Evolutionary conservation across 2,113 vertebrate species (phyloP).

Genomic region (Chaetodon trifascialis): DNA sequence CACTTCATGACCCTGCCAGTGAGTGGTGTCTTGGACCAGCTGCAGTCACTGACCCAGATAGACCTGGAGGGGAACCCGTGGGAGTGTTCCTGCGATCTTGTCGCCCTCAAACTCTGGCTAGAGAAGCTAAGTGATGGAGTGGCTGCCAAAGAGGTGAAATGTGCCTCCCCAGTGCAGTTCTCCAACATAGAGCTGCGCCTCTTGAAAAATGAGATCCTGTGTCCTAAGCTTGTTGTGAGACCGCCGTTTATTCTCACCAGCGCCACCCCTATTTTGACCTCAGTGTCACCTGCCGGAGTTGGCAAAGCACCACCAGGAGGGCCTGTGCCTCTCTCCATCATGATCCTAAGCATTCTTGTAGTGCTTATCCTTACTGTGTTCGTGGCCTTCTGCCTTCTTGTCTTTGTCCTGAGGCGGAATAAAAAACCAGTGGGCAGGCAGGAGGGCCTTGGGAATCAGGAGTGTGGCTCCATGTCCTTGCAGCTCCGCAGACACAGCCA

Average conservation of each 20-base stretch:
- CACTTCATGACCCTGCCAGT: slow-evolving; percentile 99
- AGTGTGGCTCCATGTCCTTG: slow-evolving; percentile 94
- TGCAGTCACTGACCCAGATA: slow-evolving; percentile 94
- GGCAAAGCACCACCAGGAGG: slow-evolving; percentile 93
- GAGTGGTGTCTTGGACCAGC: slow-evolving; percentile 96
- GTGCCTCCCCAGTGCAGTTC: slow-evolving; percentile 95
- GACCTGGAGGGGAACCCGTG: slow-evolving; percentile 98
- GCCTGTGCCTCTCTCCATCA: slow-evolving; percentile 95
- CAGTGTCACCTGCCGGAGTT: slow-evolving; percentile 89
- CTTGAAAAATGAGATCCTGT: slow-evolving; percentile 96
- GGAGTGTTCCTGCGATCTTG: slow-evolving; percentile 98
- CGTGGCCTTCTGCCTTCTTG: slow-evolving; percentile 96
- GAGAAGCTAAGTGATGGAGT: slow-evolving; percentile 94
- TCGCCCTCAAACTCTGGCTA: slow-evolving; percentile 96
- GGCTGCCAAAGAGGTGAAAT: slow-evolving; percentile 93
- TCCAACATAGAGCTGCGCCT: slow-evolving; percentile 94
- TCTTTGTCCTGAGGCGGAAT: slow-evolving; percentile 96
- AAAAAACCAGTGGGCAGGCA: slow-evolving; percentile 93
- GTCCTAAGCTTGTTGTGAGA: slow-evolving; percentile 93
- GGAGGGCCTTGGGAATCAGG: slow-evolving; percentile 92
- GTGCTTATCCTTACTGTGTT: slow-evolving; percentile 98
- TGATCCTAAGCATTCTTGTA: slow-evolving; percentile 97
- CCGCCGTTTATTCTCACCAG: slow-evolving; percentile 91
- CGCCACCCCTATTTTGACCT: slow-evolving; percentile 85
- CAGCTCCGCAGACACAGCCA: slow-evolving; percentile 92